Evolutionary conservation across 2,113 vertebrate species (phyloP), one percentile per base, ranked within the genome.

Genomic region (Hippocampus abdominalis): DNA sequence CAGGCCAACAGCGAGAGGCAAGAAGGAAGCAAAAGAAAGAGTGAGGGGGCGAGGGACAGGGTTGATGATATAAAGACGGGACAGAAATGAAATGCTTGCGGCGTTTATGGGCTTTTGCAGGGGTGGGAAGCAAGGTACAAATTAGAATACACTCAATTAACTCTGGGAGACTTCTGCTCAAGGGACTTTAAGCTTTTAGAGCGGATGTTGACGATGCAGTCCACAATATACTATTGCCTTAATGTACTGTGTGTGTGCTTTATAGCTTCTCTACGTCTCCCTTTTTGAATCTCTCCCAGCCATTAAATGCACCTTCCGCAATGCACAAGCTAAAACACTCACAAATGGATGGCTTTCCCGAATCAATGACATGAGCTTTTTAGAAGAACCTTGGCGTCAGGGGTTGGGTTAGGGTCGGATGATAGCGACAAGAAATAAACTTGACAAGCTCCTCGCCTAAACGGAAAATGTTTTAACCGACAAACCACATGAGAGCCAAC

Each of bases 61-160:
- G 74, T 51, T 65, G 84, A 72, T 69, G 77, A 46, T 67, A 83
- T 71, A 81, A 84, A 87, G 87, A 85, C 71, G 60, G 79, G 77
- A 84, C 71, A 86, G 69, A 87, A 85, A 82, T 76, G 59, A 81
- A 86, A 63, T 66, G 88, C 90, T 90, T 40, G 69, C 76, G 90
- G 91, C 90, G 72, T 88, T 86, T 77, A 66, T 72, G 90, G 77
- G 84, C 87, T 90, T 90, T 88, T 89, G 89, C 70, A 68, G 74
- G 75, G 8, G 42, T 69, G 66, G 15, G 75, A 83, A 81, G 85
- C 73, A 83, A 85, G 79, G 82, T 86, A 86, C 82, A 90, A 91
- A 90, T 91, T 81, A 89, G 90, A 87, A 83, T 85, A 90, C 80
- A 82, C 84, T 91, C 89, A 88, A 89, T 90, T 91, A 88, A 86